Evolutionary conservation across 1,140 invertebrate genomes (phyloP).

Genomic region (Melipona quadrifasciata): DNA sequence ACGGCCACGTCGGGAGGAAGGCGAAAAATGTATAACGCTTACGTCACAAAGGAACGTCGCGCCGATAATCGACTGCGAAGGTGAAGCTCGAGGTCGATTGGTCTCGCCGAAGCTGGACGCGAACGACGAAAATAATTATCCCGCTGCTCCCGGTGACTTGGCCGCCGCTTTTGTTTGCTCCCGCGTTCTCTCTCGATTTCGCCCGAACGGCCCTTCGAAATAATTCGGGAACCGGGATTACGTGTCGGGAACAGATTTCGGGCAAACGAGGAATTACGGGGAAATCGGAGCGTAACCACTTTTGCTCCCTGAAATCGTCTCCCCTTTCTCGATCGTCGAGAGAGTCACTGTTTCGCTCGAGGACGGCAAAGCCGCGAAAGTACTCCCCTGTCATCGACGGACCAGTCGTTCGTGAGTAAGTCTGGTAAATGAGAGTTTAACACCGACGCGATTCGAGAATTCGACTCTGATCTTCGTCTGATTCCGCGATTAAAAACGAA

Average conservation of each 20-base stretch:
- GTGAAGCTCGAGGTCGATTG: not conserved
- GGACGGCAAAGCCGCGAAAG: constrained; percentile 44
- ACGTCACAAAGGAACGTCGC: not conserved
- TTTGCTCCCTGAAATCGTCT: constrained; percentile 34
- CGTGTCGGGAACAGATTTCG: constrained; percentile 1
- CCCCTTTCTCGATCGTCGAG: constrained; percentile 55
- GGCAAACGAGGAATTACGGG: not conserved
- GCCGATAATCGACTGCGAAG: constrained; percentile 33
- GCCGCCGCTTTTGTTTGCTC: not conserved
- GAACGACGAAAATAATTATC: constrained; percentile 36
- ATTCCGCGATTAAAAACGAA: not conserved
- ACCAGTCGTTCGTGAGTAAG: constrained; percentile 39
- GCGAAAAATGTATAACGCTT: constrained; percentile 16
- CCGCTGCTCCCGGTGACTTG: not conserved
- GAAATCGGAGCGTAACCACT: constrained; percentile 36
- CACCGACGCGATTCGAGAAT: constrained; percentile 46
- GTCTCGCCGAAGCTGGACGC: not conserved
- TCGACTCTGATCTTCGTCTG: constrained; percentile 34
- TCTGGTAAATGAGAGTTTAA: constrained; percentile 54
- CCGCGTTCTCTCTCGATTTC: constrained; percentile 1
- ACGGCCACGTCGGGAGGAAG: too few species aligned
- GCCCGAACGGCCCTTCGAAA: not conserved
- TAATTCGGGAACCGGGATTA: not conserved
- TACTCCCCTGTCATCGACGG: constrained; percentile 40
- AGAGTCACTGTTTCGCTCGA: constrained; percentile 64